Base-by-base conservation (phyloP, 2,113 vertebrate species). In the Thunnus thynnus region DNA sequence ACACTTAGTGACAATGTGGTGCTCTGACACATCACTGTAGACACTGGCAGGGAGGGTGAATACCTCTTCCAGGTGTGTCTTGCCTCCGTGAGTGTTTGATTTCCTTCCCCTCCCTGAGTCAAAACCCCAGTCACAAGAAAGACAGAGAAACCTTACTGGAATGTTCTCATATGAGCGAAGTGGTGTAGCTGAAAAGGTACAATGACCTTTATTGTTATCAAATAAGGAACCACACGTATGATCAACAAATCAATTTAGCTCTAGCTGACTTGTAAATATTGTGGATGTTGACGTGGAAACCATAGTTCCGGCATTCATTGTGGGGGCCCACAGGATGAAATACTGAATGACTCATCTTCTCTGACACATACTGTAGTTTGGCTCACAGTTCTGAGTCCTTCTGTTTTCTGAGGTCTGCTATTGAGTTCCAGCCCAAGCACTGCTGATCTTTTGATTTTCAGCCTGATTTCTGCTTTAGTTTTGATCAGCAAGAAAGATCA, bases 41-140 rank as follows among this genome's bases (percentile, higher is more conserved):
- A 66, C 44, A 62, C 50, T 57, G 70, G 69, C 41, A 81, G 60
- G 58, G 51, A 58, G 64, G 14, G 54, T 52, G 69, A 86, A 87
- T 91, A 90, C 83, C 77, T 80, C 51, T 2, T 8, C 51, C 83
- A 84, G 88, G 90, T 84, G 80, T 89, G 87, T 87, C 87, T 66
- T 70, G 48, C n/a, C 47, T 65, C 13, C 55, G n/a, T 44, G 6
- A 58, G 27, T 3, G 17, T 69, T 60, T 67, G 3, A 9, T 51
- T 73, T 67, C 36, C 72, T 75, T 76, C 41, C 67, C 51, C 47
- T 73, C 36, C 18, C 3, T 2, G 36, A 47, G 16, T 86, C 44
- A 78, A 27, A 76, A 54, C 41, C 68, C 18, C 10, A 27, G 58
- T 50, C 41, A 48, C 11, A 68, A 50, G 32, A 58, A 60, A 66